These are phyloP conservation scores for Drosophila kohkoa DNA, from an alignment of 1,140 invertebrate genomes.

Conservation along the genomic window DNA sequence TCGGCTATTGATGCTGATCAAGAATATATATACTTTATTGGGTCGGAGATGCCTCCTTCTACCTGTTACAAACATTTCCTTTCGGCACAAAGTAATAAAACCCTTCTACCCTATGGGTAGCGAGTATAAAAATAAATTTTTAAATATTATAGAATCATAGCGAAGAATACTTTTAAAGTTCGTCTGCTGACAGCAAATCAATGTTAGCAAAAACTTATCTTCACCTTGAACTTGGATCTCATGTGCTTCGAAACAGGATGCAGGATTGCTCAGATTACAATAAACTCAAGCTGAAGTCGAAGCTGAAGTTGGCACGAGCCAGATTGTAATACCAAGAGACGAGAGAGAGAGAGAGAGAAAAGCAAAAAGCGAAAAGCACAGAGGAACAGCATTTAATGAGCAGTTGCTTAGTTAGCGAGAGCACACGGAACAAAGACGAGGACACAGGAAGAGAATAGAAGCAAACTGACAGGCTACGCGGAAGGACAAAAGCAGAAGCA, in stretches of 20 bases:
- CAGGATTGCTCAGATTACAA: constrained; percentile 17
- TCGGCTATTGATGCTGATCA: too few relatives aligned
- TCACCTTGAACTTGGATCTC: constrained; percentile 23
- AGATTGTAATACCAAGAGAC: constrained; percentile 56
- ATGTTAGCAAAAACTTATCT: neutral
- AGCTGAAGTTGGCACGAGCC: constrained; percentile 66
- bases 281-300: constrained; percentile 1
- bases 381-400: constrained; percentile 68
- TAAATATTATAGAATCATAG: too few relatives aligned
- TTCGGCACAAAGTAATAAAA: too few relatives aligned
- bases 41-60: too few relatives aligned
- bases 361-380: constrained; percentile 63
- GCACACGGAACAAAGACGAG: constrained; percentile 24
- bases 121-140: too few relatives aligned
- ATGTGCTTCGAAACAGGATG: neutral
- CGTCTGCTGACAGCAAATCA: too few relatives aligned
- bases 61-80: too few relatives aligned
- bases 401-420: constrained; percentile 59
- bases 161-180: too few relatives aligned
- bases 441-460: constrained; percentile 14
- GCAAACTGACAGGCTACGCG: constrained; percentile 44
- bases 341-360: constrained; percentile 1
- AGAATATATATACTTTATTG: too few relatives aligned
- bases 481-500: constrained; percentile 32
- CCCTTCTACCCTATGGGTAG: too few relatives aligned